A percentile compares a stretch with the other conserved stretches of the same genome.
These are phyloP conservation scores for Drosophila pseudoananassae DNA, from an alignment of 1,140 invertebrate species.

Conservation along the genomic window DNA sequence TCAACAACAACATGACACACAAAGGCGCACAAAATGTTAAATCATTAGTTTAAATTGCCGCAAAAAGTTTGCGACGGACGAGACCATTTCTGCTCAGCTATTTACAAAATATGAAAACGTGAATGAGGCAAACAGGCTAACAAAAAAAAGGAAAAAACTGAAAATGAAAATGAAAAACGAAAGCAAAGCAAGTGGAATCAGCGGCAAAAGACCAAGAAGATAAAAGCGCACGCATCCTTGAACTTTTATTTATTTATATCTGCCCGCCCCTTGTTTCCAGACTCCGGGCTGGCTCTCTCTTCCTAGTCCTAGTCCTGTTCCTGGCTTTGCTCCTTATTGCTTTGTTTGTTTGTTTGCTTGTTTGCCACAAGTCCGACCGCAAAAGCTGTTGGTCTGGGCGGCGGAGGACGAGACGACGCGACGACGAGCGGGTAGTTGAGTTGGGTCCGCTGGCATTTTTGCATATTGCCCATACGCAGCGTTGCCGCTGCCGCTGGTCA, in stretches of 20 bases:
- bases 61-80: constrained; percentile 65
- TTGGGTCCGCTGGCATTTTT: constrained; percentile 66
- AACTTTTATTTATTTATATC: constrained; percentile 82
- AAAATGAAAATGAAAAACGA: constrained; percentile 49
- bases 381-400: constrained; percentile 54
- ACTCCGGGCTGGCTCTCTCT: neutral
- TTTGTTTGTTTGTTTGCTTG: constrained; percentile 79
- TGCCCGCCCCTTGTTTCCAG: constrained; percentile 25
- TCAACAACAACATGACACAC: constrained; percentile 16
- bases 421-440: constrained; percentile 6
- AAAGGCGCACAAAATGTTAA: constrained; percentile 68
- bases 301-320: constrained; percentile 9
- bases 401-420: neutral
- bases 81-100: constrained; percentile 51
- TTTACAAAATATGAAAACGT: constrained; percentile 81
- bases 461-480: constrained; percentile 79
- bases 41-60: constrained; percentile 80
- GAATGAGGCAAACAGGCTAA: constrained; percentile 43
- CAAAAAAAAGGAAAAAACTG: constrained; percentile 2
- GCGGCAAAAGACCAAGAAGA: constrained; percentile 65
- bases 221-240: constrained; percentile 81
- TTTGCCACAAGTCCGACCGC: constrained; percentile 73
- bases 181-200: constrained; percentile 74
- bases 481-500: constrained; percentile 69
- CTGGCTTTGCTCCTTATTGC: constrained; percentile 63